phyloP scores from a whole-genome alignment of 2,888 invertebrate species.

The Bombylius major region DNA sequence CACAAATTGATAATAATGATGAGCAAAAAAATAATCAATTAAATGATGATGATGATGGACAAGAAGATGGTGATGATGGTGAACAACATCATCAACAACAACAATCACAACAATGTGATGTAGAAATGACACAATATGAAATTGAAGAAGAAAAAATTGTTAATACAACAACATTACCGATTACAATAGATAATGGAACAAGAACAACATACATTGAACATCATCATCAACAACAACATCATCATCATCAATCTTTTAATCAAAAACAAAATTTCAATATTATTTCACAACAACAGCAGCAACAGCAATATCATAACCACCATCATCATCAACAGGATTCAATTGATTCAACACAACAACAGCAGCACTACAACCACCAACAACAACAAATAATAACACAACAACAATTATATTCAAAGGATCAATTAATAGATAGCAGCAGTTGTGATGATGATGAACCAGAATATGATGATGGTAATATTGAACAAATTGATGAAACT shows the following conservation, averaged over 20 bases:
- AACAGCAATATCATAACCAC: not conserved
- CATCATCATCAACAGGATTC: too few relatives aligned
- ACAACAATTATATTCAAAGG: too few relatives aligned
- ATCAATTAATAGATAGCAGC: too few relatives aligned
- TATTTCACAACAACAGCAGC: not conserved
- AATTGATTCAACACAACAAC: too few relatives aligned
- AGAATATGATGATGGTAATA: not conserved
- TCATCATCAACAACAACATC: not conserved
- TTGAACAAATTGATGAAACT: not conserved
- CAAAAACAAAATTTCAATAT: too few relatives aligned
- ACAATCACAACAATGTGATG: constrained; percentile 7
- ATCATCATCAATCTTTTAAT: not conserved
- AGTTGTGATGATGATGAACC: not conserved
- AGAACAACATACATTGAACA: not conserved
- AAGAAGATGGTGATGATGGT: too few relatives aligned
- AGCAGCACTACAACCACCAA: too few relatives aligned
- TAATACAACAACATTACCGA: not conserved
- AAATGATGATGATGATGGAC: constrained; percentile 11
- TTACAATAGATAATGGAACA: not conserved
- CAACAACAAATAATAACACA: too few relatives aligned
- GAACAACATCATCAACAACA: constrained; percentile 11
- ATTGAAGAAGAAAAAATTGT: constrained; percentile 4
- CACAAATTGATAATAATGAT: constrained; percentile 8
- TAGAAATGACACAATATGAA: constrained; percentile 5
- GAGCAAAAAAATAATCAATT: constrained; percentile 6